phyloP scores from a whole-genome alignment of 1,140 invertebrate species.

The Eriosoma lanigerum region DNA sequence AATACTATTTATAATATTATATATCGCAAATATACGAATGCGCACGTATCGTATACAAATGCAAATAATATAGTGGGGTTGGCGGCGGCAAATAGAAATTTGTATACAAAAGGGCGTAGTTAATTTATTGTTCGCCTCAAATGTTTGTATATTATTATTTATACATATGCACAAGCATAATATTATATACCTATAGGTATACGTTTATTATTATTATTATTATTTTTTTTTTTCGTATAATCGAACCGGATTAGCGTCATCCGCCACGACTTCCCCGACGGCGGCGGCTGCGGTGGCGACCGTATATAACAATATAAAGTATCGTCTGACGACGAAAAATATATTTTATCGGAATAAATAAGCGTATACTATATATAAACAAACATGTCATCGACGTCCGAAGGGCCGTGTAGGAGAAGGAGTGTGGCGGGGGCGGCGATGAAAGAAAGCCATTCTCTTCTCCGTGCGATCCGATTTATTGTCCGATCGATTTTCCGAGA shows the following conservation, averaged over 20 bases:
- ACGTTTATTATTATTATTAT: slow-evolving; percentile 5
- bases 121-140: slow-evolving; percentile 42
- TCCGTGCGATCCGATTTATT: slow-evolving; percentile 32
- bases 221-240: slow-evolving; percentile 34
- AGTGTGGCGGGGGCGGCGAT: not conserved
- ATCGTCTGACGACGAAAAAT: slow-evolving; percentile 34
- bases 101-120: slow-evolving; percentile 41
- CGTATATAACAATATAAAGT: slow-evolving; percentile 37
- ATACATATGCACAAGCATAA: not conserved
- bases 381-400: slow-evolving; percentile 12
- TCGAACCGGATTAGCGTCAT: slow-evolving; percentile 39
- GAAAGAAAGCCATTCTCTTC: slow-evolving; percentile 10
- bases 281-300: not conserved
- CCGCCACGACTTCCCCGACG: slow-evolving; percentile 28
- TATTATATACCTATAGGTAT: not conserved
- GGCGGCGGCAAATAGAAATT: slow-evolving; percentile 34
- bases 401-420: not conserved
- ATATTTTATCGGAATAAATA: slow-evolving; percentile 31
- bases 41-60: no score
- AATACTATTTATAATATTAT: slow-evolving; percentile 19
- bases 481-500: slow-evolving; percentile 44
- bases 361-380: not conserved
- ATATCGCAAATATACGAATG: not conserved
- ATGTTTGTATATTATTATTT: slow-evolving; percentile 12
- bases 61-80: no score